Percentiles rank a stretch among this genome's conserved stretches.
Conservation (phyloP, 2,888 invertebrate species). For the Caenorhabditis sp. region DNA sequence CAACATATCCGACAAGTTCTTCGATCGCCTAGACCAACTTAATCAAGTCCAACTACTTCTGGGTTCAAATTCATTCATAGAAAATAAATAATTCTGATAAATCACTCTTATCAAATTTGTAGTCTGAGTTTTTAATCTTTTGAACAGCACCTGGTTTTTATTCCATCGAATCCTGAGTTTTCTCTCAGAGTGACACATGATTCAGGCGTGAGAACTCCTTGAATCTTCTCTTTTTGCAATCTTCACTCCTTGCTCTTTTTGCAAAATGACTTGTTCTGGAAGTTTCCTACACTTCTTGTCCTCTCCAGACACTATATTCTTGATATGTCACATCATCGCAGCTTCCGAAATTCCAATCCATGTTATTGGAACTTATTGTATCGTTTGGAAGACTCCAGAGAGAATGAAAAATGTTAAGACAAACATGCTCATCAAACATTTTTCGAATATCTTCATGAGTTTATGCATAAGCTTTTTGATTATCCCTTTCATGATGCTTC, state of each 20-base stretch:
- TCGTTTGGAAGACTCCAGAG: not conserved
- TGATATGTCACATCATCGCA: constrained; percentile 14
- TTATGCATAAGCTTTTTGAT: constrained; percentile 19
- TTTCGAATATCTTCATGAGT: constrained; percentile 23
- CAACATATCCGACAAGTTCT: not conserved
- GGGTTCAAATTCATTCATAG: not conserved
- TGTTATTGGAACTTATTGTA: constrained; percentile 14
- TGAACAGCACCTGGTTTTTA: not conserved
- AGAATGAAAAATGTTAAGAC: constrained; percentile 19
- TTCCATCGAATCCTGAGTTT: not conserved
- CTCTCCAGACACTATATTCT: not conserved
- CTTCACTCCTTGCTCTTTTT: not conserved
- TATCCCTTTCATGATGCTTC: constrained; percentile 29
- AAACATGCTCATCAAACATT: constrained; percentile 25
- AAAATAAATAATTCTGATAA: not conserved
- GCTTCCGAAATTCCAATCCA: constrained; percentile 3
- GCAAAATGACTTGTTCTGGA: constrained; percentile 15
- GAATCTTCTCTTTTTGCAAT: not conserved
- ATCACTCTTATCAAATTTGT: not conserved
- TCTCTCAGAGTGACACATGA: constrained; percentile 1
- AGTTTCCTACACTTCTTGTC: not conserved
- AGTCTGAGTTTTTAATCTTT: constrained; percentile 10
- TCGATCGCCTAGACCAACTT: not conserved
- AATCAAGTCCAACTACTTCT: not conserved
- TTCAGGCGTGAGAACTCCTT: constrained; percentile 3